Evolutionary conservation across 1,140 invertebrate genomes (phyloP), one percentile per base, ranked within the genome.

Genomic region (Pentalonia nigronervosa): DNA sequence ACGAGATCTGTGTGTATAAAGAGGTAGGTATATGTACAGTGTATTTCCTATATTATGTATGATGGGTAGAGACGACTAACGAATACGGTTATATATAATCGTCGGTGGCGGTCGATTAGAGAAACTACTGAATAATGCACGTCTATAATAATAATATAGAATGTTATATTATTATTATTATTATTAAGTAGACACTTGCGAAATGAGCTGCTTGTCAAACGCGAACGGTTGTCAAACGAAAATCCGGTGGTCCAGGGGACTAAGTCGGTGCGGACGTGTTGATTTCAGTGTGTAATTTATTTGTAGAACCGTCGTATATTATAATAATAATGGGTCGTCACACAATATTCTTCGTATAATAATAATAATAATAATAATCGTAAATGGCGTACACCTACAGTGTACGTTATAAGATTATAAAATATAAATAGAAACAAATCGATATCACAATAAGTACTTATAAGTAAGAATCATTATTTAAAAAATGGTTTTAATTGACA

Each of bases 361-460:
- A n/a, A 87, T 47, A 14, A 86, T 86, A 87, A 48, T 87, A 48
- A 87, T 81, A 34, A 34, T 81, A 81, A 83, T 87, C 7, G 17
- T 87, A 87, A 87, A 87, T 17, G 84, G 84, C 41, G 84, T 48
- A 87, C 86, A 34, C 88, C 50, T 89, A 76, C 21, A 56, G 34
- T 89, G 50, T 89, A 41, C 34, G 23, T 56, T 56, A 14, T 7
- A 90, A 23, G 53, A 90, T 67, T 67, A 90, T 90, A 90, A 90
- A 90, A 90, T 90, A 67, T 41, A 90, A 67, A 60, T 93, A 45
- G 91, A 93, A 93, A 93, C 81, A 93, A 92, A 56, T 83, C 17
- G 20, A 93, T 93, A 93, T 93, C 91, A 93, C 91, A 93, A 93
- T 93, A 93, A 83, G 81, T 93, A 93, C 91, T 93, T 93, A 93